Conservation (phyloP, 2,888 invertebrate genomes). For the Pilophorus perplexus region DNA sequence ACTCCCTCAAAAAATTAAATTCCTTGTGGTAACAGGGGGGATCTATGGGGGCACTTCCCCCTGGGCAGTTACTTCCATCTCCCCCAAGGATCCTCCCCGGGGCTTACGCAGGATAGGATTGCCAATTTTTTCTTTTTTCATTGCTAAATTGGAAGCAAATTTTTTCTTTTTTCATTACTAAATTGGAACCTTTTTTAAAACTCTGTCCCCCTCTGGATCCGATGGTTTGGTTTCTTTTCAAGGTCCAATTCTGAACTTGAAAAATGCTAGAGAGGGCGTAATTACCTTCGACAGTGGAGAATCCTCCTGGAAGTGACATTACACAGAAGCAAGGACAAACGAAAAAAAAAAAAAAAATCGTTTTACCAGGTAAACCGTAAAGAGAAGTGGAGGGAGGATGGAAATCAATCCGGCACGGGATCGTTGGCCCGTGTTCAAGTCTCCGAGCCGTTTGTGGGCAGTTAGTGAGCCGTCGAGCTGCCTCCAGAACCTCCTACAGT, state of each 20-base stretch:
- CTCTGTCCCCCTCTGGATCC: too few species aligned
- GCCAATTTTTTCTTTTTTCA: too few species aligned
- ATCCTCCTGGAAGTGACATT: neutral
- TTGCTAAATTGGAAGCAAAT: too few species aligned
- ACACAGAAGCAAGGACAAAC: neutral
- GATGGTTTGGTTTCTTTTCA: neutral
- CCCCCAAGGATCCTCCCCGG: too few species aligned
- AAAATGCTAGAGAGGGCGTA: neutral
- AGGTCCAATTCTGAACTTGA: neutral
- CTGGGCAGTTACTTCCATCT: too few species aligned
- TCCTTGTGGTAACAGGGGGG: too few species aligned
- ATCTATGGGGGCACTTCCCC: too few species aligned
- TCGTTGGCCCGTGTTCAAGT: slow-evolving; percentile 24
- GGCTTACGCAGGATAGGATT: too few species aligned
- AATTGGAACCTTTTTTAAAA: too few species aligned
- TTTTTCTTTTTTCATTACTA: too few species aligned
- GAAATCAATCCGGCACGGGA: slow-evolving; percentile 35
- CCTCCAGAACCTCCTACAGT: slow-evolving; percentile 6
- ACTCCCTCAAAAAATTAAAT: too few species aligned
- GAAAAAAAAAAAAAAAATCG: neutral
- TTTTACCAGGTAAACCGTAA: neutral
- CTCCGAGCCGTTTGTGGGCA: too few species aligned
- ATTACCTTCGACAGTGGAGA: neutral
- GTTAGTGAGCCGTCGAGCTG: slow-evolving; percentile 3
- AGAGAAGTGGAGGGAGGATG: slow-evolving; percentile 13